phyloP scores from a whole-genome alignment of 1,140 invertebrate genomes.

The Hyphantria cunea region DNA sequence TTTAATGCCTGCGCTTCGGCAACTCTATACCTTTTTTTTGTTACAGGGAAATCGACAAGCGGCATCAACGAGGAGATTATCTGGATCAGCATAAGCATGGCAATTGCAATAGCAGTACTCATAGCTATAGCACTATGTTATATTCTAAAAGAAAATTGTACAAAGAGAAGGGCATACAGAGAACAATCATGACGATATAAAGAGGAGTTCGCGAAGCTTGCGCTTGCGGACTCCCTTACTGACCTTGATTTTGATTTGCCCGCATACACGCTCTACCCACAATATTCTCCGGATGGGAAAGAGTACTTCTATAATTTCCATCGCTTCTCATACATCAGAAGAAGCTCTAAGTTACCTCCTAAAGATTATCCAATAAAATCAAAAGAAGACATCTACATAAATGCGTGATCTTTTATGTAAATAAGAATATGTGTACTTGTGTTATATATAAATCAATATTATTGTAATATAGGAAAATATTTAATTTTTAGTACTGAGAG shows the following conservation, averaged over 20 bases:
- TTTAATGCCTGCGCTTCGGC: background rate
- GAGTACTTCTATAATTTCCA: slow-evolving; percentile 78
- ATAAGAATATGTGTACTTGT: slow-evolving; percentile 2
- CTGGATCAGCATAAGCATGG: slow-evolving; percentile 93
- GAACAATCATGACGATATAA: slow-evolving; percentile 85
- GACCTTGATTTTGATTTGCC: slow-evolving; percentile 65
- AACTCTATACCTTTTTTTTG: slow-evolving; percentile 14
- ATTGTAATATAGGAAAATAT: background rate
- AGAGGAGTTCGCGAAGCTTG: slow-evolving; percentile 73
- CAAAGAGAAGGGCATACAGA: slow-evolving; percentile 87
- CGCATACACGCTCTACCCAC: slow-evolving; percentile 71
- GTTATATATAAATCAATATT: slow-evolving; percentile 1
- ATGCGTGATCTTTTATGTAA: slow-evolving; percentile 51
- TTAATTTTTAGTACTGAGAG: too few relatives aligned
- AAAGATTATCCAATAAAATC: slow-evolving; percentile 60
- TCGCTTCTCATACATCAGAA: slow-evolving; percentile 67
- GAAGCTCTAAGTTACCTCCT: slow-evolving; percentile 69
- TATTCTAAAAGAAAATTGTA: slow-evolving; percentile 89
- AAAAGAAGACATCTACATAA: slow-evolving; percentile 68
- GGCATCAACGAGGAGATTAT: slow-evolving; percentile 93
- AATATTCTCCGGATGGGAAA: slow-evolving; percentile 72
- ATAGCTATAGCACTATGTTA: slow-evolving; percentile 91
- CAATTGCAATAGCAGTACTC: slow-evolving; percentile 89
- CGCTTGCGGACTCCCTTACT: slow-evolving; percentile 66
- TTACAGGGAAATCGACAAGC: slow-evolving; percentile 87